A percentile compares a stretch with the other conserved stretches of the same genome.
Evolutionary conservation across 2,888 invertebrate genomes (phyloP).

Genomic region (Cremastinae sp.): DNA sequence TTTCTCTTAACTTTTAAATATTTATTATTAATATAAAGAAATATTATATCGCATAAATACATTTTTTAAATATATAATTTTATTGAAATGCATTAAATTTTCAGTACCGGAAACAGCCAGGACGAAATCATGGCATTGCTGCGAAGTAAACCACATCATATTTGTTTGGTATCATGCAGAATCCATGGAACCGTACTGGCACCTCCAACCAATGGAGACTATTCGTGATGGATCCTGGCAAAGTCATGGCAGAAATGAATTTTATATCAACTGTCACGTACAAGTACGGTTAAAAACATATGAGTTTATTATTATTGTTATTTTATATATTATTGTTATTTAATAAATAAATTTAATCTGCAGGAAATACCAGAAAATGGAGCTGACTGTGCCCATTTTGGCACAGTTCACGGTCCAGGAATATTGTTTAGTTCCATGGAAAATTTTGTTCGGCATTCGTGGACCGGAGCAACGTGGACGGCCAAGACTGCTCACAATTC

Average conservation of each 20-base stretch:
- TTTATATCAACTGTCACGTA: constrained; percentile 88
- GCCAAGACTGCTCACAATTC: constrained; percentile 80
- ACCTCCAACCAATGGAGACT: constrained; percentile 82
- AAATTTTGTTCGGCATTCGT: constrained; percentile 75
- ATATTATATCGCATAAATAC: too few relatives aligned
- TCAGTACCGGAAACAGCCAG: constrained; percentile 87
- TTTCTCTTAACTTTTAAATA: neutral
- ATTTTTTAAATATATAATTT: too few relatives aligned
- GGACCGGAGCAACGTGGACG: constrained; percentile 80
- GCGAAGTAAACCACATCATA: constrained; percentile 87
- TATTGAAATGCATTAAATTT: constrained; percentile 16
- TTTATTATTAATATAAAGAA: neutral
- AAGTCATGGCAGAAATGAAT: constrained; percentile 90
- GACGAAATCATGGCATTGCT: constrained; percentile 85
- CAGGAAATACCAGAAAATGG: constrained; percentile 96
- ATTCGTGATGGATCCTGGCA: constrained; percentile 83
- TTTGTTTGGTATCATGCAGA: constrained; percentile 93
- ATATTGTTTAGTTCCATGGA: constrained; percentile 72
- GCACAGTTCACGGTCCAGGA: constrained; percentile 86
- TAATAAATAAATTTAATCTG: constrained; percentile 10
- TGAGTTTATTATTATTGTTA: too few relatives aligned
- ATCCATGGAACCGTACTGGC: constrained; percentile 86
- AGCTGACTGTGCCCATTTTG: constrained; percentile 91
- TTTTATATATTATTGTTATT: too few relatives aligned
- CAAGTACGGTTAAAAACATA: constrained; percentile 85